Evolutionary conservation across 2,888 invertebrate genomes (phyloP), one percentile per base, ranked within the genome.

Genomic region (Drosophila anceps): DNA sequence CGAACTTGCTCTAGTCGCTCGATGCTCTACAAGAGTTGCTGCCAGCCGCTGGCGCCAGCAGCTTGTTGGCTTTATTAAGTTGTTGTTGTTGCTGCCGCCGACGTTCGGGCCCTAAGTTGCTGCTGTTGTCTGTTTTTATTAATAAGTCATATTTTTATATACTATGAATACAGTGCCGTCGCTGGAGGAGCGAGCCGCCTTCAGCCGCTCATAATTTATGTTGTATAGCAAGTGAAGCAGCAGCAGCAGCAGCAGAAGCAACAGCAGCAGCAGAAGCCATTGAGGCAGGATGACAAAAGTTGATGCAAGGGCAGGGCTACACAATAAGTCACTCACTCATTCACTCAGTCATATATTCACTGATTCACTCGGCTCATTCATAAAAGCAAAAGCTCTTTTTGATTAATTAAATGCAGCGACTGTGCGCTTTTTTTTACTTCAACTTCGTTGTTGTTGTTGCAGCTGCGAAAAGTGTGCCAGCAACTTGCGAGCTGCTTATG

Each of bases 141-240:
- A 86, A 90, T 86, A 86, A 86, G 90, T 88, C 86, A 86, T 86
- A 90, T 90, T 85, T 90, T 88, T 87, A 85, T 87, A 66, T 53
- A 65, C 71, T 73, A 72, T 60, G 57, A 41, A 67, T 69, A 77
- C 48, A 29, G 31, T 29, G 12, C 15, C 37, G 62, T 66, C 31
- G 73, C 67, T 65, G 63, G 31, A 43, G 69, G 44, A 53, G 66
- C 43, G 29, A 69, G 74, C 67, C 51, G 60, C 59, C 61, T 51
- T 53, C 27, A 61, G 73, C 33, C 55, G 77, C 76, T 60, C 73
- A 75, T 84, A 84, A 84, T 89, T 84, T 84, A 84, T 84, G 88
- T 87, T 73, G 73, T 75, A 66, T 46, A 71, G 66, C 51, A 46
- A 65, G 29, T 63, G 69, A 58, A 37, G 44, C 59, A 63, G 65